Base-by-base conservation (phyloP, 2,113 vertebrate species). In the Girardinichthys multiradiatus region DNA sequence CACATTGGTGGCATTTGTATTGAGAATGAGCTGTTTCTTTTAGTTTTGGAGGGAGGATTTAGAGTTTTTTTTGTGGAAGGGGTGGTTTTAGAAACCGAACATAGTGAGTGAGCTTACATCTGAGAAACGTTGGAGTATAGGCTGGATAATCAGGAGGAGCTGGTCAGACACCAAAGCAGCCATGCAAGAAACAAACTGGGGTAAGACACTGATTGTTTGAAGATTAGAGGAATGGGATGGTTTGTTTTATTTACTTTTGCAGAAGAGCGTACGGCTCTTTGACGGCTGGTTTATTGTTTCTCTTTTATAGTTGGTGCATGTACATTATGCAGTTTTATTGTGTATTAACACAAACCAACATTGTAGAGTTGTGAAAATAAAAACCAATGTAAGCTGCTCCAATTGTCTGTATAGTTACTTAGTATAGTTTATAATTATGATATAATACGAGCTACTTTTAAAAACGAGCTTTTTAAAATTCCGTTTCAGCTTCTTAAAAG, bases 1-100 rank as follows among this genome's bases (percentile, higher is more conserved):
- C 87, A 88, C 76, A 71, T 39, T 85, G 86, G 86, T 67, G 69
- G 75, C 74, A 78, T 86, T 90, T 76, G 84, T 82, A 87, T 69
- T 76, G 77, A 85, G 80, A 87, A 74, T 77, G 73, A 79, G 87
- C 64, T 11, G 64, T 35, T 26, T 74, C n/a, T 83, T 65, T 84
- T 58, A 75, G 79, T 77, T 72, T 66, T 33, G 29, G 27, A n/a
- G 13, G 29, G 28, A 64, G 59, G 28, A 51, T 64, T 79, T 78
- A 39, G 69, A 83, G 77, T 67, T 81, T 84, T 72, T 83, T 81
- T 74, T 8, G 48, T n/a, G 48, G 63, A 76, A 90, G 83, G 48
- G 57, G 28, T 64, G 70, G 72, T 68, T 54, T 54, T 65, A 71
- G 81, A 86, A 64, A 86, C 28, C 76, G 48, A 83, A 59, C 70